These are phyloP conservation scores for Mimas tiliae DNA, from an alignment of 2,888 invertebrate genomes.

Conservation along the genomic window DNA sequence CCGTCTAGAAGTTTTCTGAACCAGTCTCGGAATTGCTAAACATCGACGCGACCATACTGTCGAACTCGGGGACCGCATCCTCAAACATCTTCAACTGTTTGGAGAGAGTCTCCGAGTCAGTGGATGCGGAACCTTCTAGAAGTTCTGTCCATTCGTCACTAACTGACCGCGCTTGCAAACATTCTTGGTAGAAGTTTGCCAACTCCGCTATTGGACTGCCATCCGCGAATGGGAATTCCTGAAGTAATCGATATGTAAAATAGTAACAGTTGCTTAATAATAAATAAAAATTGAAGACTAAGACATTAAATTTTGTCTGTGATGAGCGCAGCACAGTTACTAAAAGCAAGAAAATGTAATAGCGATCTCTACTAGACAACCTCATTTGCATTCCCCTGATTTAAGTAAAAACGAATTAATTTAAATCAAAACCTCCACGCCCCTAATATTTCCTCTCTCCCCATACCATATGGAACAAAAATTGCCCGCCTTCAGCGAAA, in stretches of 20 bases:
- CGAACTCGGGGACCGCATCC: conserved; percentile 89
- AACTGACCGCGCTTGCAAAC: conserved; percentile 86
- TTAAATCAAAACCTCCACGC: no score
- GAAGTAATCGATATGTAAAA: conserved; percentile 39
- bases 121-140: conserved; percentile 48
- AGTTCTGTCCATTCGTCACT: conserved; percentile 65
- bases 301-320: no score
- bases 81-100: conserved; percentile 90
- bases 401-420: no score
- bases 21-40: conserved; percentile 77
- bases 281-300: no score
- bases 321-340: no score
- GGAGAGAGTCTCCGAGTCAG: conserved; percentile 85
- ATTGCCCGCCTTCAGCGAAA: no score
- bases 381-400: no score
- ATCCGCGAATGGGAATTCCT: conserved; percentile 93
- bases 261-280: no score
- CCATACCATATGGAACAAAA: no score
- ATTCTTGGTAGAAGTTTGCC: conserved; percentile 91
- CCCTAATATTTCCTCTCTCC: no score
- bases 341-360: no score
- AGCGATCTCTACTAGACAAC: no score
- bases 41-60: conserved; percentile 89
- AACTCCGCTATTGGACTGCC: conserved; percentile 89
- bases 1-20: conserved; percentile 53